Evolutionary conservation across 1,140 invertebrate species (phyloP).

Genomic region (Aphidius ervi): DNA sequence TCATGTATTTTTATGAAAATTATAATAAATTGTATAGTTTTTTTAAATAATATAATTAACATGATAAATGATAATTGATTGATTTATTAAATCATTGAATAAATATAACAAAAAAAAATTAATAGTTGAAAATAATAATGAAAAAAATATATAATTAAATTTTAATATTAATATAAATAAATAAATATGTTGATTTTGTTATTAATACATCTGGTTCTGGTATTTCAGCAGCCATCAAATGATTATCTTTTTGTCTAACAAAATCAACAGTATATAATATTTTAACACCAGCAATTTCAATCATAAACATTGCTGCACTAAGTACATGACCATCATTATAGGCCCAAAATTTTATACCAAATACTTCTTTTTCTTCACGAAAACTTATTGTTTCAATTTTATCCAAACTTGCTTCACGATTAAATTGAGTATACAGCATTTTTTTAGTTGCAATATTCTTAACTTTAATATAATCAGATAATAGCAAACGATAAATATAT

Average conservation of each 20-base stretch:
- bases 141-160: no score
- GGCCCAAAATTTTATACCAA: constrained; percentile 96
- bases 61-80: no score
- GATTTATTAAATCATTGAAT: no score
- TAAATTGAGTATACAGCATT: constrained; percentile 73
- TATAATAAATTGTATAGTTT: no score
- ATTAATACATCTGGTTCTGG: constrained; percentile 97
- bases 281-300: constrained; percentile 97
- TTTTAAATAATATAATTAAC: no score
- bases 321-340: constrained; percentile 99
- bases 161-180: no score
- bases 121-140: no score
- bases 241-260: constrained; percentile 95
- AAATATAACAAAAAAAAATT: no score
- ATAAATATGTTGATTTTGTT: constrained; percentile 90
- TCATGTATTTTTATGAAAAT: no score
- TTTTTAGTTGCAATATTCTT: constrained; percentile 96
- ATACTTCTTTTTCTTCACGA: constrained; percentile 96
- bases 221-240: constrained; percentile 99
- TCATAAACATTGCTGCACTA: constrained; percentile 99
- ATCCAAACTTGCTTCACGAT: constrained; percentile 96
- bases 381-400: constrained; percentile 99
- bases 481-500: constrained; percentile 70
- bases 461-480: constrained; percentile 99
- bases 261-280: constrained; percentile 98